Percentiles rank a stretch among this genome's conserved stretches.
These are phyloP conservation scores for Mongoloraphidia duomilia DNA, from an alignment of 2,888 invertebrate species.

Conservation along the genomic window DNA sequence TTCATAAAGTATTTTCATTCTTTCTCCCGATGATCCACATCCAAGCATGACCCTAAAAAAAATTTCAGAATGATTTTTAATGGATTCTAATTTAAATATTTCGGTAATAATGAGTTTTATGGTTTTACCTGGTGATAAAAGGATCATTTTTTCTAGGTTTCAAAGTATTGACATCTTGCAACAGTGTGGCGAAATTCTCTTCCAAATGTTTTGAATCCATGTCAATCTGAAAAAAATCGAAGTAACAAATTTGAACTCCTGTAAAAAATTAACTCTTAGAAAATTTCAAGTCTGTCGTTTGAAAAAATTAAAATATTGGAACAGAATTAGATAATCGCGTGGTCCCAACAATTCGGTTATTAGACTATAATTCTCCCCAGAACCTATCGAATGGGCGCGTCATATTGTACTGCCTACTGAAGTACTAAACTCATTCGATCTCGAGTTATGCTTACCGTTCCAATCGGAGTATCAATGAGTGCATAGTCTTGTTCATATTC, in stretches of 20 bases:
- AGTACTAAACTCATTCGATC: constrained; percentile 1
- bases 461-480: constrained; percentile 47
- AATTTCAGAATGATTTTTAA: too few relatives aligned
- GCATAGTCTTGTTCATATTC: constrained; percentile 59
- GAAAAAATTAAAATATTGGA: too few relatives aligned
- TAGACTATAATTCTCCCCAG: too few relatives aligned
- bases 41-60: too few relatives aligned
- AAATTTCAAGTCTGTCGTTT: too few relatives aligned
- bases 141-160: constrained; percentile 53
- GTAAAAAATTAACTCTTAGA: too few relatives aligned
- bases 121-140: constrained; percentile 50
- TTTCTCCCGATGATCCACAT: too few relatives aligned
- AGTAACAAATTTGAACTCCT: too few relatives aligned
- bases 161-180: constrained; percentile 47
- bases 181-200: constrained; percentile 51
- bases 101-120: constrained; percentile 26
- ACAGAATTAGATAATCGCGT: too few relatives aligned
- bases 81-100: background rate
- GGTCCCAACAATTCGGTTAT: too few relatives aligned
- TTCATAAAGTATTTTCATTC: too few relatives aligned
- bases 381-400: too few relatives aligned
- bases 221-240: constrained; percentile 40
- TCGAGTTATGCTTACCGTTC: constrained; percentile 40
- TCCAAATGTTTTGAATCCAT: constrained; percentile 58
- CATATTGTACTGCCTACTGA: background rate